Evolutionary conservation across 2,888 invertebrate species (phyloP).

Genomic region (Limenitis camilla): DNA sequence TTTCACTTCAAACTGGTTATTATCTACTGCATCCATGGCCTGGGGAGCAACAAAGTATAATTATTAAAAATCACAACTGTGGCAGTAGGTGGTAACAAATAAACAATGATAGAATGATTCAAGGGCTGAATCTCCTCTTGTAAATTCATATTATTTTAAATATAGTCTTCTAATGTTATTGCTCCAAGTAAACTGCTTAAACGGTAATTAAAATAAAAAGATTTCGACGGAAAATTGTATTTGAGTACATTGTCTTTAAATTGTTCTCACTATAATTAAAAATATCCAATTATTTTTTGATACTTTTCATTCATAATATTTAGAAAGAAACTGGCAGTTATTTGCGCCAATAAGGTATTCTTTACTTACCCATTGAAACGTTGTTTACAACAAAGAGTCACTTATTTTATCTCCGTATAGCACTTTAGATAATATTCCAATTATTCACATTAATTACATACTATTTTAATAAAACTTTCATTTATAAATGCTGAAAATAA

Average conservation of each 20-base stretch:
- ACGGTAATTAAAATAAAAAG: no score
- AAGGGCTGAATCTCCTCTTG: no score
- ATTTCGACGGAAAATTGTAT: no score
- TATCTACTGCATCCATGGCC: constrained; percentile 55
- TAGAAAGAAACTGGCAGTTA: not conserved
- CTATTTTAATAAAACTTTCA: constrained; percentile 9
- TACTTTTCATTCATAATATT: constrained; percentile 9
- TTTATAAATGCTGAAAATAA: constrained; percentile 7
- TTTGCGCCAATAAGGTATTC: not conserved
- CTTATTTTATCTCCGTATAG: not conserved
- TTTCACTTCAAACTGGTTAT: constrained; percentile 66
- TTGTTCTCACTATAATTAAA: no score
- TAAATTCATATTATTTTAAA: no score
- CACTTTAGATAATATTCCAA: not conserved
- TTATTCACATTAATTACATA: not conserved
- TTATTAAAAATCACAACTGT: no score
- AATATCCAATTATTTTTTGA: not conserved
- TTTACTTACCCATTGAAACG: constrained; percentile 25
- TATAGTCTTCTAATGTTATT: no score
- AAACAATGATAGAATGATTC: no score
- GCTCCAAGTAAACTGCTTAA: no score
- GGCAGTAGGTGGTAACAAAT: no score
- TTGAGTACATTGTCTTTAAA: no score
- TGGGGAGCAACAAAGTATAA: constrained; percentile 20
- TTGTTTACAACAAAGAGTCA: not conserved